Evolutionary conservation across 2,888 invertebrate genomes (phyloP).

Genomic region (Oasisia sp.): DNA sequence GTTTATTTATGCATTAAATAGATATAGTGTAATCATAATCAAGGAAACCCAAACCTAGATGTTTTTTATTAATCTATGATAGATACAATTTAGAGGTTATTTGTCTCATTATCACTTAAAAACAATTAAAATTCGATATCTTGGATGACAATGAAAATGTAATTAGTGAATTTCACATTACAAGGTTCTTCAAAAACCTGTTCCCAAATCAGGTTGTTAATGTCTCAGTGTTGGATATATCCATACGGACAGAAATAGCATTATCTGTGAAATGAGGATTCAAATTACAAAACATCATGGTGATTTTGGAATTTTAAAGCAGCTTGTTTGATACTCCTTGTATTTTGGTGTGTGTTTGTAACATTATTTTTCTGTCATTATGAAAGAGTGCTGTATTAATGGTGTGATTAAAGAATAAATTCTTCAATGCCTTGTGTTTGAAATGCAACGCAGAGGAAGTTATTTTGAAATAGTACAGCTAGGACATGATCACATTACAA

Average conservation of each 20-base stretch:
- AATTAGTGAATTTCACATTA: not conserved
- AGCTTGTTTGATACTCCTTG: not conserved
- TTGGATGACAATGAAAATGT: not conserved
- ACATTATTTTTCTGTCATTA: not conserved
- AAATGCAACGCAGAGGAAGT: not conserved
- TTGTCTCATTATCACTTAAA: not conserved
- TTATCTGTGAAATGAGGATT: not conserved
- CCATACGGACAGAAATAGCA: not conserved
- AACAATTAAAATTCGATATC: not conserved
- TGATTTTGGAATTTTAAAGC: not conserved
- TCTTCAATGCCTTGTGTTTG: too few relatives aligned
- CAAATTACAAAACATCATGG: not conserved
- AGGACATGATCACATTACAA: not conserved
- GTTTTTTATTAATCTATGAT: too few relatives aligned
- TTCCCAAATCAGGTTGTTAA: too few relatives aligned
- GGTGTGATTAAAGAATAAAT: not conserved
- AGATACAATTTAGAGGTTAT: not conserved
- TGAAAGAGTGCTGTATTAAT: not conserved
- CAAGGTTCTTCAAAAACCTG: not conserved
- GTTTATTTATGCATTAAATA: not conserved
- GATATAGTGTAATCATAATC: not conserved
- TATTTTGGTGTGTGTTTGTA: not conserved
- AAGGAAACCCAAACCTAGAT: too few relatives aligned
- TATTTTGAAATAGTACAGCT: not conserved
- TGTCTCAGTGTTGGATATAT: too few relatives aligned